Evolutionary conservation across 2,113 vertebrate genomes (phyloP), one percentile per base, ranked within the genome.

Genomic region (Ailurus styani): DNA sequence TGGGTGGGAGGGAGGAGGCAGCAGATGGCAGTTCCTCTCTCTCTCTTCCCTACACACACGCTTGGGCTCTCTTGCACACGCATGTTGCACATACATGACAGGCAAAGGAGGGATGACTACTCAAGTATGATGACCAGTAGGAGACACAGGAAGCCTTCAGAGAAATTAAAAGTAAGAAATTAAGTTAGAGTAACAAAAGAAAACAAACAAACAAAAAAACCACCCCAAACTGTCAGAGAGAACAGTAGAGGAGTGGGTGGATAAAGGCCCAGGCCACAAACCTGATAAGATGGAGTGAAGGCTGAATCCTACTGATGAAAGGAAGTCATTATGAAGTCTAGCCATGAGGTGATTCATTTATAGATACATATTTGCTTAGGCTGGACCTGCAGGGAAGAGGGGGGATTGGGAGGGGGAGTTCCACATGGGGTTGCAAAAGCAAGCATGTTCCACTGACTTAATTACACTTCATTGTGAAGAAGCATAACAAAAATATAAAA

Each of bases 311-410:
- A 14, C 15, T 9, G 42, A 34, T 29, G 75, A 79, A 93, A 94
- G 66, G 68, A 79, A 84, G n/a, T 47, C 52, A 57, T 47, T 79
- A 29, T n/a, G 7, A 82, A 89, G 57, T 77, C 37, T 64, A 91
- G 87, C 50, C 54, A 78, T 2, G 21, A 45, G 10, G 5, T 23
- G 50, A 68, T 88, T 85, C 68, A 85, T 52, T 93, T 87, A 73
- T 1, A 81, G 93, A 93, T 5, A 55, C 7, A 1, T 37, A 91
- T 81, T 90, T 91, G 68, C 90, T 95, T 88, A 88, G 37, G 47
- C n/a, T 25, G 75, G n/a, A 90, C 18, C 94, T 96, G 84, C 47
- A 72, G 40, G 85, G 78, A 50, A 95, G n/a, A 66, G 23, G 68
- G 60, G 27, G 52, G 66, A 37, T 8, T 23, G 47, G 64, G 23